Evolutionary conservation across 2,113 vertebrate genomes (phyloP), one percentile per base, ranked within the genome.

Genomic region (Empidonax alnorum): DNA sequence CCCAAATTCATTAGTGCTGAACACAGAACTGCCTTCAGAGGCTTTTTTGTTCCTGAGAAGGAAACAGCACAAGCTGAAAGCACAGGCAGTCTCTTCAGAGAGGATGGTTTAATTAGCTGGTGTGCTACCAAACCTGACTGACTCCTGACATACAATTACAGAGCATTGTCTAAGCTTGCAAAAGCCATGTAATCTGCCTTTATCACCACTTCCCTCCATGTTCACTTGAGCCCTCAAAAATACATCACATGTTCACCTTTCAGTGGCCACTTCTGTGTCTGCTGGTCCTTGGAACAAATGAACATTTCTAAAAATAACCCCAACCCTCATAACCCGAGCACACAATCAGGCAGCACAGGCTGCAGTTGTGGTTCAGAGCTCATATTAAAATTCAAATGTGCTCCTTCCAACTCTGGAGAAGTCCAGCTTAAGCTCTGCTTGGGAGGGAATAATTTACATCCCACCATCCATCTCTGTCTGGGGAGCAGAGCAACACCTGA

Each of bases 81-180:
- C 44, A 87, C 80, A 92, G 50, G 12, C 53, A 83, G 62, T 74
- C 37, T 73, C 17, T 74, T 75, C 71, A 79, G 92, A 95, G 86
- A 69, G 52, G 46, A 77, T 16, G 72, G 49, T 93, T 96, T 96
- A 93, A 96, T 86, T 76, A 96, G 49, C 84, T 82, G 61, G 69
- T 50, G 2, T 59, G 90, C 61, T 87, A 92, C 44, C 55, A 49
- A 87, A 90, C 14, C 84, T 72, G 83, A 97, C 37, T 56, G 73
- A 76, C 30, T 80, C 76, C 91, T 89, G 80, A 89, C 67, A 92
- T 27, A 72, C 68, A 95, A 84, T 90, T 93, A 73, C 50, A 74
- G 46, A 15, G 49, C 71, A 55, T 83, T 87, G 79, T 90, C 65
- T 89, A 78, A 91, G 83, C 87, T 83, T 89, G 72, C 69, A 95